Percentiles rank a stretch among this genome's conserved stretches.
Conservation (phyloP, 2,797 vertebrate genomes). For the Mus spretus region DNA sequence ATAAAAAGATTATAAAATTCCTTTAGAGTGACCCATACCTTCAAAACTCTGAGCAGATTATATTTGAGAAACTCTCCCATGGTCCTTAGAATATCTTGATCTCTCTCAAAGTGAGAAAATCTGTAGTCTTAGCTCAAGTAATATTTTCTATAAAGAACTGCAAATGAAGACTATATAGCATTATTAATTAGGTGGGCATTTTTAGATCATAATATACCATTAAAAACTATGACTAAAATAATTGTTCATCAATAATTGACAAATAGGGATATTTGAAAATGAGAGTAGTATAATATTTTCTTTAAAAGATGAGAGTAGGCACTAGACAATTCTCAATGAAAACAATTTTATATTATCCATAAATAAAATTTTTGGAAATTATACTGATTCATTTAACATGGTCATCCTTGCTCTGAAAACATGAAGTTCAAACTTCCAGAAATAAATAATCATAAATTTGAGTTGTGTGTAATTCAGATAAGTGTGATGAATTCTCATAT, state of each 20-base stretch:
- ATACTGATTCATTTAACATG: not conserved
- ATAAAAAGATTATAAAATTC: not conserved
- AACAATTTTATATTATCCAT: not conserved
- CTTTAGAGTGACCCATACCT: not conserved
- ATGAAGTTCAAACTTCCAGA: not conserved
- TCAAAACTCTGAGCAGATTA: not conserved
- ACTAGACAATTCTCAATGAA: not conserved
- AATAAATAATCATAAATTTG: not conserved
- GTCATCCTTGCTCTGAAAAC: not conserved
- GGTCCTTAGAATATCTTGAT: not conserved
- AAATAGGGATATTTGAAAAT: not conserved
- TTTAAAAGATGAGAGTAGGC: not conserved
- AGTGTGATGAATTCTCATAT: not conserved
- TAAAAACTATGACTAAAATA: not conserved
- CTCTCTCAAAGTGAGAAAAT: not conserved
- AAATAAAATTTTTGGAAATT: not conserved
- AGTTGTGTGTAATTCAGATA: not conserved
- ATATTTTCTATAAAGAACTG: not conserved
- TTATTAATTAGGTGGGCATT: not conserved
- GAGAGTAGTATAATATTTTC: not conserved
- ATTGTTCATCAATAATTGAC: not conserved
- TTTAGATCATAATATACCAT: not conserved
- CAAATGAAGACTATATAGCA: not conserved
- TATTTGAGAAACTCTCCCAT: not conserved
- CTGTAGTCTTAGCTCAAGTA: not conserved